phyloP scores from a whole-genome alignment of 2,113 vertebrate genomes.

The Circaetus gallicus region DNA sequence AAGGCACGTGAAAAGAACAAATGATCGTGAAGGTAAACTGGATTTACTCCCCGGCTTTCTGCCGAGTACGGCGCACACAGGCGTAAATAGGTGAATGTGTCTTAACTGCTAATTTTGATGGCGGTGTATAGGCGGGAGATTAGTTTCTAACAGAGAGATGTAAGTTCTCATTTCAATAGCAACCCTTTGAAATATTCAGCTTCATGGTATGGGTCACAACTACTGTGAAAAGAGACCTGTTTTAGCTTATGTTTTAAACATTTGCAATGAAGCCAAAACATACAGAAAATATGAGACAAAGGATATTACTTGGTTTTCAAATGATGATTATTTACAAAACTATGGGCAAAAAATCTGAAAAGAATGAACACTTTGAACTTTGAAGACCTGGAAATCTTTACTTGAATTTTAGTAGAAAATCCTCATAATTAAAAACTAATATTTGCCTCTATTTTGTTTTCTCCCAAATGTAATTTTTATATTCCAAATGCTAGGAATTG shows the following conservation, averaged over 20 bases:
- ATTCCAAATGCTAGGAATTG: neutral
- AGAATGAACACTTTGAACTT: neutral
- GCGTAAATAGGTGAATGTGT: neutral
- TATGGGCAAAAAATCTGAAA: neutral
- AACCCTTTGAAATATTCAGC: neutral
- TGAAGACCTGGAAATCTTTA: neutral
- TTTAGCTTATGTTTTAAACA: neutral
- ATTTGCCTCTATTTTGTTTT: neutral
- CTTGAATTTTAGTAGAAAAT: neutral
- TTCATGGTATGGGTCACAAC: neutral
- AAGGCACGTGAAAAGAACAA: neutral
- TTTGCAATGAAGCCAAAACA: neutral
- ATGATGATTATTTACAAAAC: neutral
- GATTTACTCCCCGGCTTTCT: neutral
- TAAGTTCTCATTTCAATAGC: neutral
- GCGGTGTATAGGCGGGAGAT: neutral
- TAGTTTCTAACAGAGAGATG: neutral
- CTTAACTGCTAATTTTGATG: neutral
- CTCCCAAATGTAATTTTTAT: neutral
- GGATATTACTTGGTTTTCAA: neutral
- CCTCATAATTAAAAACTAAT: neutral
- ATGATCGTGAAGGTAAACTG: neutral
- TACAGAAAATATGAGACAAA: neutral
- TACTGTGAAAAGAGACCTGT: neutral
- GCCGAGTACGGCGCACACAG: accelerated